phyloP scores from a whole-genome alignment of 2,113 vertebrate genomes.

The Turdus rufiventris region DNA sequence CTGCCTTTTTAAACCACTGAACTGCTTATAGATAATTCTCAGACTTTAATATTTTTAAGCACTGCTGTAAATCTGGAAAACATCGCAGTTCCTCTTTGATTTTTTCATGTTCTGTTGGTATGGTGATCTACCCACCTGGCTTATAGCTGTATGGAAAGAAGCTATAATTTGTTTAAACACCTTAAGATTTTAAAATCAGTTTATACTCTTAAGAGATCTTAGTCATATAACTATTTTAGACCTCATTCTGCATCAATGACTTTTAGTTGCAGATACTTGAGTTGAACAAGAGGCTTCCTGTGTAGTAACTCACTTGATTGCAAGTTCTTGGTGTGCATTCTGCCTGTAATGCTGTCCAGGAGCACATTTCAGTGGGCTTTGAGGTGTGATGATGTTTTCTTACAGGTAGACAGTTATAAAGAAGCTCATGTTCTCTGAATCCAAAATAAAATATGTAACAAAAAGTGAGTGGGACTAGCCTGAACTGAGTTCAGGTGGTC shows the following conservation, averaged over 20 bases:
- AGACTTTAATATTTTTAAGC: neutral
- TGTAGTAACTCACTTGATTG: neutral
- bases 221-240: neutral
- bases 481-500: neutral
- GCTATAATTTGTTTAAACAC: neutral
- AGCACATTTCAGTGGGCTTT: neutral
- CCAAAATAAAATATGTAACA: neutral
- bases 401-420: neutral
- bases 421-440: neutral
- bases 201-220: neutral
- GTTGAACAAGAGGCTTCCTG: neutral
- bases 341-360: neutral
- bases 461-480: neutral
- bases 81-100: neutral
- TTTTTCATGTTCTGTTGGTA: neutral
- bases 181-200: neutral
- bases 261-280: neutral
- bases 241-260: neutral
- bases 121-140: neutral
- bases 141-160: neutral
- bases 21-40: neutral
- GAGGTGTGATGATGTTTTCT: neutral
- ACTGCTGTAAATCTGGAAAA: neutral
- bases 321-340: neutral
- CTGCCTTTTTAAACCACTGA: neutral